Evolutionary conservation across 2,113 vertebrate species (phyloP).

Genomic region (Nesogale talazaci): DNA sequence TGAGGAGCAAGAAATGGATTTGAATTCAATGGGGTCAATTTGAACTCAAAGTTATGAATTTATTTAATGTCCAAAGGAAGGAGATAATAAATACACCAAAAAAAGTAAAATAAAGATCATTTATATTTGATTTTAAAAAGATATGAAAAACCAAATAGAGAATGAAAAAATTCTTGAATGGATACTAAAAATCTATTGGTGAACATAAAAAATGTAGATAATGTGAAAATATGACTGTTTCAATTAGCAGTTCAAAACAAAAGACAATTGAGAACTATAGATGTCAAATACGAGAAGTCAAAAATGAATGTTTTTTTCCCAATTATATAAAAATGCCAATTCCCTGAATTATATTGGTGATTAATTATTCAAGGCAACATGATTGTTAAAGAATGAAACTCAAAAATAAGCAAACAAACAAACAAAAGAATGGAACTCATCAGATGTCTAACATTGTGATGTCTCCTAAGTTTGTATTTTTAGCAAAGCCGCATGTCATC

Average conservation of each 20-base stretch:
- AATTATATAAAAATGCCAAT: background rate
- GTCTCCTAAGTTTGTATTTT: no score
- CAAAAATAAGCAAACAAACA: no score
- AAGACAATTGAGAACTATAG: constrained; percentile 31
- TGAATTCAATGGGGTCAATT: background rate
- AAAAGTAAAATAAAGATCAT: background rate
- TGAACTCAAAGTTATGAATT: background rate
- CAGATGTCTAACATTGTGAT: background rate
- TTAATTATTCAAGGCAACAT: background rate
- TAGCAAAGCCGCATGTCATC: background rate
- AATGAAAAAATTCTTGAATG: constrained; percentile 22
- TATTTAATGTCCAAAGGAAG: background rate
- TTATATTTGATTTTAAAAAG: constrained; percentile 8
- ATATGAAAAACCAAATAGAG: background rate
- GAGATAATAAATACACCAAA: background rate
- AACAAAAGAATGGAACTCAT: background rate
- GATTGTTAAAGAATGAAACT: background rate
- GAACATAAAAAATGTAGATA: background rate
- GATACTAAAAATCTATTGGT: constrained; percentile 32
- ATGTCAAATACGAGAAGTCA: background rate
- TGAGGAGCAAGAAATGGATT: background rate
- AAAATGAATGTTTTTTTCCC: background rate
- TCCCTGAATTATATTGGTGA: background rate
- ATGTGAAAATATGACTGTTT: background rate
- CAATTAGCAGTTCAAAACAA: constrained; percentile 42